Conservation (phyloP, 2,113 vertebrate species). For the Paracanthobrama guichenoti region DNA sequence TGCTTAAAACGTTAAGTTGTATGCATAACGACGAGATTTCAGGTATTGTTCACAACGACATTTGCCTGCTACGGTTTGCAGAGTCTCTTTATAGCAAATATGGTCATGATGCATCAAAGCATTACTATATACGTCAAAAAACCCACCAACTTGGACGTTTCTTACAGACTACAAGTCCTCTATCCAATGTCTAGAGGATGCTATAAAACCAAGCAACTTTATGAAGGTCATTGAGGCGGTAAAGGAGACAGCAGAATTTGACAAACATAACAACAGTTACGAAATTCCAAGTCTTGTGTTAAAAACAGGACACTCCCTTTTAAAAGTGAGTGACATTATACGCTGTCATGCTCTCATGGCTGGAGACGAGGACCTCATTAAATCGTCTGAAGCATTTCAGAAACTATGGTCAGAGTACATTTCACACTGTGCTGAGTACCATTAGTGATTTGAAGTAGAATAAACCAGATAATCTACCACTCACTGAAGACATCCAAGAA, state of each 20-base stretch:
- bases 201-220: slow-evolving; percentile 29
- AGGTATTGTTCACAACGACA: neutral
- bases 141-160: neutral
- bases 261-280: neutral
- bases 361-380: neutral
- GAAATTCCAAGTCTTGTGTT: slow-evolving; percentile 8
- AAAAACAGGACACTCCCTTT: neutral
- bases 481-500: slow-evolving; percentile 17
- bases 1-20: no score
- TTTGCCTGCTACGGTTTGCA: neutral
- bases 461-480: neutral
- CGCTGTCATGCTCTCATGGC: neutral
- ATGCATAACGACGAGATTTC: neutral
- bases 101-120: neutral
- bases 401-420: slow-evolving; percentile 19
- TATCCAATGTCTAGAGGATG: neutral
- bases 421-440: slow-evolving; percentile 9
- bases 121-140: neutral
- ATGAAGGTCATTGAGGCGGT: slow-evolving; percentile 31
- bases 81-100: neutral
- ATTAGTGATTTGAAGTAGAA: slow-evolving; percentile 20
- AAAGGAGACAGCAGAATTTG: slow-evolving; percentile 20
- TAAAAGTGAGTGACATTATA: neutral
- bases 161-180: neutral
- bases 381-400: slow-evolving; percentile 14